phyloP scores from a whole-genome alignment of 2,888 invertebrate species.

The Lasioglossum villosulum region DNA sequence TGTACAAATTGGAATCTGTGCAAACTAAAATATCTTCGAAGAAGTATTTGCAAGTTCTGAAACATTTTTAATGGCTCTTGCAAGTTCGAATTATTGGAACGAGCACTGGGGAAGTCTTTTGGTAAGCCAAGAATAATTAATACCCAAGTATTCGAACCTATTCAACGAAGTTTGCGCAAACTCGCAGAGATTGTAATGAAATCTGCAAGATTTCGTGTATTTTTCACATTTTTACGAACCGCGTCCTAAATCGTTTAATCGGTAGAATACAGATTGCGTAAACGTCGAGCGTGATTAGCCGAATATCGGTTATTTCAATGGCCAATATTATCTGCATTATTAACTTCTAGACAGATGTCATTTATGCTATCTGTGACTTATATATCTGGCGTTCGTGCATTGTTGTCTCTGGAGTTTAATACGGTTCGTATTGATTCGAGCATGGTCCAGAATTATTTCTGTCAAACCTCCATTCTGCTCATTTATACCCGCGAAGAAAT shows the following conservation, averaged over 20 bases:
- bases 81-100: neutral
- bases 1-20: neutral
- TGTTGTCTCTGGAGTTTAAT: neutral
- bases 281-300: neutral
- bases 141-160: neutral
- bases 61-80: neutral
- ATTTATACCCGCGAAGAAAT: neutral
- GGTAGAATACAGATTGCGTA: neutral
- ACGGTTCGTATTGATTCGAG: neutral
- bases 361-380: conserved; percentile 1
- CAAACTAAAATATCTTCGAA: neutral
- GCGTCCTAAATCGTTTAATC: neutral
- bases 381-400: neutral
- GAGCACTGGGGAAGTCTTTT: neutral
- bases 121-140: neutral
- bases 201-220: neutral
- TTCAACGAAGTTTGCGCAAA: neutral
- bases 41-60: neutral
- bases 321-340: conserved; percentile 3
- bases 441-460: neutral
- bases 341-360: neutral
- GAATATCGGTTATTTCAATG: neutral
- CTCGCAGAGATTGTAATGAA: neutral
- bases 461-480: neutral
- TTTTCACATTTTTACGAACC: neutral